These are phyloP conservation scores for Drosophila cognata DNA, from an alignment of 2,888 invertebrate species.

Conservation along the genomic window DNA sequence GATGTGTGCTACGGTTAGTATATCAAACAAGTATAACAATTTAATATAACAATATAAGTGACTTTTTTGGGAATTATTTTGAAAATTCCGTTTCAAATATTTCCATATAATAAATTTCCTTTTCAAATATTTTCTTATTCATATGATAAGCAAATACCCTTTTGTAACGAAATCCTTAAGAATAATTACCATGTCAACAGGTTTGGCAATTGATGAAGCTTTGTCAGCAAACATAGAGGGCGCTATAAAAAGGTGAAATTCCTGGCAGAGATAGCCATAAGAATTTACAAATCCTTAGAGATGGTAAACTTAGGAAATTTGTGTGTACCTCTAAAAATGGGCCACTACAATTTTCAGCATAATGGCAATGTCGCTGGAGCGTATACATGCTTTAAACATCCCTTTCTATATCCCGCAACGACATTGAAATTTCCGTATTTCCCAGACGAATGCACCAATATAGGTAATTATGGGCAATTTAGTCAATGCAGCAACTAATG, in stretches of 20 bases:
- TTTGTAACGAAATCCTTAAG: constrained; percentile 3
- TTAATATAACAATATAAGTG: neutral
- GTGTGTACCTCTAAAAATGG: neutral
- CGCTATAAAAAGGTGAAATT: neutral
- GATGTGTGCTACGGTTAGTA: neutral
- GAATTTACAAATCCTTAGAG: neutral
- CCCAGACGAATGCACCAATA: neutral
- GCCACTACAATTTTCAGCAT: rapidly evolving
- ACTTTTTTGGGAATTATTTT: neutral
- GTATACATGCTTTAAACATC: neutral
- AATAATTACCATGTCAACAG: neutral
- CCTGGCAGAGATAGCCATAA: neutral
- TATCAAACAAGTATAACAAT: neutral
- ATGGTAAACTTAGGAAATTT: neutral
- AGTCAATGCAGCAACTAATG: neutral
- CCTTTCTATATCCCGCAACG: no score
- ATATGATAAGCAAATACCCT: neutral
- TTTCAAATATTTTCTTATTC: neutral
- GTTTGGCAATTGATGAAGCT: rapidly evolving
- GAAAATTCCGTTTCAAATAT: neutral
- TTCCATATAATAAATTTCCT: neutral
- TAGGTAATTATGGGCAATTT: neutral
- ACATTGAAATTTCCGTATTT: neutral
- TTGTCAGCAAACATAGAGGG: constrained; percentile 21
- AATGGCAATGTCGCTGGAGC: neutral